Base-by-base conservation (phyloP, 1,140 invertebrate genomes). In the Drosophila pachea region DNA sequence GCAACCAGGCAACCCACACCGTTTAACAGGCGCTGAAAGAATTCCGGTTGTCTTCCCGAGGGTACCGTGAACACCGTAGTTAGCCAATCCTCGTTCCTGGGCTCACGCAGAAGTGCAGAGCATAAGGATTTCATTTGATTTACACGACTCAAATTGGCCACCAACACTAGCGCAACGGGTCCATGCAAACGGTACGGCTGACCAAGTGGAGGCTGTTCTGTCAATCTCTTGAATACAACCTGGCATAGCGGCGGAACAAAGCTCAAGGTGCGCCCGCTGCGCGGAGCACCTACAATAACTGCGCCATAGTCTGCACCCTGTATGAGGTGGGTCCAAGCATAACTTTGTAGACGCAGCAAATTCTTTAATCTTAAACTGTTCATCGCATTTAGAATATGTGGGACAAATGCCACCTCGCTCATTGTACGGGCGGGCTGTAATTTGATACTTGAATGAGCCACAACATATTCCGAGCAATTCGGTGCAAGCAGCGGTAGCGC, bases 181-280 rank as follows among this genome's bases (percentile, higher is more conserved):
- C 78, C 73, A 9, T 32, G 5, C 31, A 64, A 32, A 5, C 61
- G 29, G 9, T 8, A 29, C 7, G 38, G 3, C 0, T 35, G 31
- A 32, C 22, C 22, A 22, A 1, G 22, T 22, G 48, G 11, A 0
- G 69, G 14, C 0, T 52, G 47, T 2, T 29, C n/a, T 0, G 29
- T 7, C 38, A 76, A 9, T 0, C 4, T 16, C 0, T 4, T 59
- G 14, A 16, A 33, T 1, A 73, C 69, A 1, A 31, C 6, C 12
- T 86, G 73, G 4, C 79, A 83, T 2, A 83, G n/a, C 0, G 76
- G 65, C 35, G 63, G 79, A 8, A 86, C 45, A 35, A 79, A 83
- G 52, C 68, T 56, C 0, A 76, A 5, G 0, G 76, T 76, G 9
- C 81, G 81, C 6, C 79, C 79, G 42, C 79, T 83, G n/a, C 55